Conservation (phyloP, 2,113 vertebrate genomes). For the Bothrops jararaca region DNA sequence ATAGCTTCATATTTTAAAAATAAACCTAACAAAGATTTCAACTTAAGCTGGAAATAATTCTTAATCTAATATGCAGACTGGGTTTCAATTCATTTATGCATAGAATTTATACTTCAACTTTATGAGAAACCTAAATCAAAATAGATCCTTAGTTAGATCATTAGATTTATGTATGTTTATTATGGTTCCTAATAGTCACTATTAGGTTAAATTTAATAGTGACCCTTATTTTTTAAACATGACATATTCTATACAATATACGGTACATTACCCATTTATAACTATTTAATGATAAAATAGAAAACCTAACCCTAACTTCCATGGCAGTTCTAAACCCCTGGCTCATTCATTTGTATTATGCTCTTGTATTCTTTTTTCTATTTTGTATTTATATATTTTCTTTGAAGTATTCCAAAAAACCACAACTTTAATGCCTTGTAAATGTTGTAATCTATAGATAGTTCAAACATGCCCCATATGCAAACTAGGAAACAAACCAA, state of each 20-base stretch:
- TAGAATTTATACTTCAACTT: neutral
- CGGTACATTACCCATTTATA: neutral
- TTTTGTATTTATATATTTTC: neutral
- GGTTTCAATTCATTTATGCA: neutral
- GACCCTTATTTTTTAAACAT: neutral
- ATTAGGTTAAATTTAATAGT: neutral
- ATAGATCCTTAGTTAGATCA: neutral
- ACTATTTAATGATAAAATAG: neutral
- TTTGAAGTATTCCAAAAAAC: neutral
- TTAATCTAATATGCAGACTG: neutral
- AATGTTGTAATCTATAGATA: neutral
- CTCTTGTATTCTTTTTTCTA: neutral
- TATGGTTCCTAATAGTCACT: neutral
- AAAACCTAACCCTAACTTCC: neutral
- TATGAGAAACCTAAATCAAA: neutral
- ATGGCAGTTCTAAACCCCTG: neutral
- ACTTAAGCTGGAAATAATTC: neutral
- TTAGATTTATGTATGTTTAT: neutral
- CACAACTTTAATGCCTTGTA: neutral
- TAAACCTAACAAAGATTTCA: neutral
- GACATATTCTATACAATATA: neutral
- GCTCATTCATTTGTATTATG: neutral
- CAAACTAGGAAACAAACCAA: neutral
- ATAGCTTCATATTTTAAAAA: neutral
- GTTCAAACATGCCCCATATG: neutral